Percentiles rank a stretch among this genome's conserved stretches.
These are phyloP conservation scores for Neocloeon triangulifer DNA, from an alignment of 1,140 invertebrate species.

Conservation along the genomic window DNA sequence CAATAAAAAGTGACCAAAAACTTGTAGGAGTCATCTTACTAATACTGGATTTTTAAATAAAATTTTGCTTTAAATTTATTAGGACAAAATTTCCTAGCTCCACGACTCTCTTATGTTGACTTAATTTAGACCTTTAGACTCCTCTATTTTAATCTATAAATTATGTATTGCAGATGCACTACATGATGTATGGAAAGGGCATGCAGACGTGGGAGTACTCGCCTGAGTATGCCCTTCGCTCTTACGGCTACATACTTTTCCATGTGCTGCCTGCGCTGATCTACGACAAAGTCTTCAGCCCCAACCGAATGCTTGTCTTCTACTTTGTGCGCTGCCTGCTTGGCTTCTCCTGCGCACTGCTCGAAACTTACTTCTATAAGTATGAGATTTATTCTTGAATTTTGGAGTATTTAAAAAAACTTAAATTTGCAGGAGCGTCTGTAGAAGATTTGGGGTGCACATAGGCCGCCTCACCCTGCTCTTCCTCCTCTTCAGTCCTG, in stretches of 20 bases:
- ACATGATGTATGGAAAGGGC: constrained; percentile 62
- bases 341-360: constrained; percentile 50
- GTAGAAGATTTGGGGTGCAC: constrained; percentile 71
- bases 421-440: constrained; percentile 45
- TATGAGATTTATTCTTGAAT: constrained; percentile 21
- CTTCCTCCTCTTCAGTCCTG: constrained; percentile 65
- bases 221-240: constrained; percentile 78
- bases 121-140: no score
- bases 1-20: no score
- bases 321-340: constrained; percentile 70
- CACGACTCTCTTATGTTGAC: no score
- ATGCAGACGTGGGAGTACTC: constrained; percentile 99
- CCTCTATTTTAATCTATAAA: no score
- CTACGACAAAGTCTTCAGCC: constrained; percentile 47
- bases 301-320: constrained; percentile 69
- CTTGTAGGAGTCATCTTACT: no score
- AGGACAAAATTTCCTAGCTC: no score
- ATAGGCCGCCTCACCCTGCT: constrained; percentile 63
- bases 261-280: constrained; percentile 72
- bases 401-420: background rate
- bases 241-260: constrained; percentile 73
- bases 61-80: no score
- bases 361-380: constrained; percentile 89
- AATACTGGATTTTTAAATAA: no score
- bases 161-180: constrained; percentile 52